Evolutionary conservation across 2,113 vertebrate genomes (phyloP).

Genomic region (Nestor notabilis): DNA sequence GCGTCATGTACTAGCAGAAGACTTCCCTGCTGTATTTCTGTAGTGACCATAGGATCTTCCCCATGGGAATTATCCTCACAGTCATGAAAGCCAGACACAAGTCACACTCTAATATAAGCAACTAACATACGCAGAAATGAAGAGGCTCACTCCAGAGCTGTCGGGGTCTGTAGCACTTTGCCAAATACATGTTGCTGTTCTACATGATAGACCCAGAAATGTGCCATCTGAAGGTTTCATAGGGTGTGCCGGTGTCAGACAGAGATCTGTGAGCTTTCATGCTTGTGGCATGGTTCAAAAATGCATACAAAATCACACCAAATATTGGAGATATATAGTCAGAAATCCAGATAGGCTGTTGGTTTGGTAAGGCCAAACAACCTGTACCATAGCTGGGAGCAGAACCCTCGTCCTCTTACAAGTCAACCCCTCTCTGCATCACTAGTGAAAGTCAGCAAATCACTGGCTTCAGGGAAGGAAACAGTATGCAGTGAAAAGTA

Average conservation of each 20-base stretch:
- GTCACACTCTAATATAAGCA: not conserved
- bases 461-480: not conserved
- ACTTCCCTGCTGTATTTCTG: not conserved
- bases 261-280: not conserved
- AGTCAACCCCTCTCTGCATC: not conserved
- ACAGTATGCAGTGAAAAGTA: not conserved
- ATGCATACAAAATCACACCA: not conserved
- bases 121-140: fast-evolving
- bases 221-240: fast-evolving
- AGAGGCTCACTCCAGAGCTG: not conserved
- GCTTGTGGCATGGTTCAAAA: not conserved
- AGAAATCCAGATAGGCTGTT: not conserved
- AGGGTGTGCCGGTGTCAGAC: not conserved
- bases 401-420: not conserved
- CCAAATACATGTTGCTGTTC: not conserved
- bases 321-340: not conserved
- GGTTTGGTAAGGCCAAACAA: not conserved
- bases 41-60: not conserved
- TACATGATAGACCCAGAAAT: not conserved
- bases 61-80: not conserved
- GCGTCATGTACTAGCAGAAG: not conserved
- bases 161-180: fast-evolving
- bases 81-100: not conserved
- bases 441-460: not conserved
- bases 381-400: not conserved